Evolutionary conservation across 2,888 invertebrate species (phyloP).

Genomic region (Spilosoma lubricipeda): DNA sequence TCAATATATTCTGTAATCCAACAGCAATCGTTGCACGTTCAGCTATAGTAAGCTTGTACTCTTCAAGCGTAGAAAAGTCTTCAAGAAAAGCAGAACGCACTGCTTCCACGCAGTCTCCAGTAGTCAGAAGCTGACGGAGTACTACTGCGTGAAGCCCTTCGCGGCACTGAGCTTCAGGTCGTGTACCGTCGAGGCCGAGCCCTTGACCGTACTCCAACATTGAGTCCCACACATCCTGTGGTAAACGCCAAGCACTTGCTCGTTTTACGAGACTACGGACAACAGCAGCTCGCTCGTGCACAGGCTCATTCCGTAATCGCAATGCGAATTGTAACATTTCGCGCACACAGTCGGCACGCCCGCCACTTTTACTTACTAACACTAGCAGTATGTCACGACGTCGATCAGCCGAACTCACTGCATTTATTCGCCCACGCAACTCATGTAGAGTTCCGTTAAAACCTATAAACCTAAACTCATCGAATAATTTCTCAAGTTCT

Average conservation of each 20-base stretch:
- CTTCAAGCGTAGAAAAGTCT: constrained; percentile 59
- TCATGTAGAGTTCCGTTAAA: constrained; percentile 68
- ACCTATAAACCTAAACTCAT: constrained; percentile 65
- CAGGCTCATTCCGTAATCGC: constrained; percentile 66
- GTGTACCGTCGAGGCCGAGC: constrained; percentile 67
- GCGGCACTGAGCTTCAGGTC: constrained; percentile 56
- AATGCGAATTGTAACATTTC: constrained; percentile 59
- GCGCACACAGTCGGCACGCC: constrained; percentile 57
- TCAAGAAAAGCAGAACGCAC: constrained; percentile 57
- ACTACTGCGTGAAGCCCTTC: constrained; percentile 73
- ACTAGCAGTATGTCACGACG: constrained; percentile 72
- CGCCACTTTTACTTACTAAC: constrained; percentile 73
- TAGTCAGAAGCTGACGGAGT: constrained; percentile 60
- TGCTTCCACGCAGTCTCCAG: constrained; percentile 33
- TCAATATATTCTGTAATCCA: constrained; percentile 49
- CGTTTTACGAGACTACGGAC: constrained; percentile 72
- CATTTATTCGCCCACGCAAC: constrained; percentile 58
- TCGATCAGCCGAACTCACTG: constrained; percentile 60
- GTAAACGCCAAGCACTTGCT: constrained; percentile 66
- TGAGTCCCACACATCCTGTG: constrained; percentile 59
- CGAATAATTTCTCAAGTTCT: constrained; percentile 64
- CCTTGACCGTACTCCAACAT: constrained; percentile 64
- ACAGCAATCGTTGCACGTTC: constrained; percentile 55
- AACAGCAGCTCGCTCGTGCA: constrained; percentile 65
- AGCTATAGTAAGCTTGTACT: constrained; percentile 56